phyloP scores from a whole-genome alignment of 2,888 invertebrate genomes.

The Calephelis perditalis region DNA sequence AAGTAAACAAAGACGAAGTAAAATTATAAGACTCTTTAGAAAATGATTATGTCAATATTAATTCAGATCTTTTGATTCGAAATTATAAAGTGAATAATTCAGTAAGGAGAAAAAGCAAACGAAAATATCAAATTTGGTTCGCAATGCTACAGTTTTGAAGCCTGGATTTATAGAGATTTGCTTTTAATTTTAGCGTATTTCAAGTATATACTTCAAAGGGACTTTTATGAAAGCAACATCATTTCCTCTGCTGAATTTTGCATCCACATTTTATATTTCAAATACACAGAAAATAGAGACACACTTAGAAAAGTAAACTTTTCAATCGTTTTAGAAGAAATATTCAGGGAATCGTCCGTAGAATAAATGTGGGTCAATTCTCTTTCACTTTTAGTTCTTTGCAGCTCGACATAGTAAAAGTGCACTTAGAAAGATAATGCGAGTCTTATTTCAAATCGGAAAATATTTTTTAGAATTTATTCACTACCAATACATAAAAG shows the following conservation, averaged over 20 bases:
- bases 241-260: conserved; percentile 12
- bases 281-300: neutral
- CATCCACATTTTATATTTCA: conserved; percentile 5
- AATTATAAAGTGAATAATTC: neutral
- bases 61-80: neutral
- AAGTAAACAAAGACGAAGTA: no score
- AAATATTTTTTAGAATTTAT: no score
- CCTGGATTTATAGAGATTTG: neutral
- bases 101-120: neutral
- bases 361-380: no score
- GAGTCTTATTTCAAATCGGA: no score
- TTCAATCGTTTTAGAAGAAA: neutral
- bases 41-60: neutral
- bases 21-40: neutral
- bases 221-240: conserved; percentile 17
- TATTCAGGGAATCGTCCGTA: no score
- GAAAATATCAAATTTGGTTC: neutral
- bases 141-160: neutral
- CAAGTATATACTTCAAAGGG: conserved; percentile 2
- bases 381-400: no score
- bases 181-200: neutral
- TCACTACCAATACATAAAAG: no score
- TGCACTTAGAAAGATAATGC: no score
- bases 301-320: neutral
- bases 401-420: no score